These are phyloP conservation scores for Lophochroa leadbeateri DNA, from an alignment of 2,113 vertebrate genomes.

Conservation along the genomic window DNA sequence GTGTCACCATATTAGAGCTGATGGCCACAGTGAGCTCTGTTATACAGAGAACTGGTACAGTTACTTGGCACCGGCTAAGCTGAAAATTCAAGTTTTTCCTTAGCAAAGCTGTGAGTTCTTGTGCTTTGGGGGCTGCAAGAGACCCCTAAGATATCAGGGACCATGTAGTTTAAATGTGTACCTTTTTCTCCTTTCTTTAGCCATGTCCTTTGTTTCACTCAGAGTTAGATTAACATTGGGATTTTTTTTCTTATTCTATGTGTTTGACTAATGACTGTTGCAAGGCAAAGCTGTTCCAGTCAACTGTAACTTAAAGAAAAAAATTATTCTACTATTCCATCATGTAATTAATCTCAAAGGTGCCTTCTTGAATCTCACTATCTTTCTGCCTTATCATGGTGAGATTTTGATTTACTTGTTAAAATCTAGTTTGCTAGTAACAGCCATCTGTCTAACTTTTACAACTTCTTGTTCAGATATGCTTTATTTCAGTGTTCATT, in stretches of 20 bases:
- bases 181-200: not conserved
- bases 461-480: slow-evolving; percentile 37
- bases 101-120: not conserved
- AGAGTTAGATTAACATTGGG: not conserved
- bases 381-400: not conserved
- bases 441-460: not conserved
- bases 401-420: not conserved
- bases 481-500: slow-evolving; percentile 40
- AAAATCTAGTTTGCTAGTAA: slow-evolving; percentile 31
- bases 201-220: not conserved
- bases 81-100: not conserved
- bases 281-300: not conserved
- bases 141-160: not conserved
- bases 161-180: not conserved
- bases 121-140: not conserved
- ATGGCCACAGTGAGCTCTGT: not conserved
- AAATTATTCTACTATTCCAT: not conserved
- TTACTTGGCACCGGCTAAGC: not conserved
- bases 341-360: not conserved
- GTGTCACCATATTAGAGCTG: not conserved
- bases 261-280: not conserved
- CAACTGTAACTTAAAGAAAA: not conserved
- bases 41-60: not conserved
- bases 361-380: not conserved
- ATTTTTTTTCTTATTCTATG: not conserved